Conservation (phyloP, 2,113 vertebrate species). For the Galeopterus variegatus region DNA sequence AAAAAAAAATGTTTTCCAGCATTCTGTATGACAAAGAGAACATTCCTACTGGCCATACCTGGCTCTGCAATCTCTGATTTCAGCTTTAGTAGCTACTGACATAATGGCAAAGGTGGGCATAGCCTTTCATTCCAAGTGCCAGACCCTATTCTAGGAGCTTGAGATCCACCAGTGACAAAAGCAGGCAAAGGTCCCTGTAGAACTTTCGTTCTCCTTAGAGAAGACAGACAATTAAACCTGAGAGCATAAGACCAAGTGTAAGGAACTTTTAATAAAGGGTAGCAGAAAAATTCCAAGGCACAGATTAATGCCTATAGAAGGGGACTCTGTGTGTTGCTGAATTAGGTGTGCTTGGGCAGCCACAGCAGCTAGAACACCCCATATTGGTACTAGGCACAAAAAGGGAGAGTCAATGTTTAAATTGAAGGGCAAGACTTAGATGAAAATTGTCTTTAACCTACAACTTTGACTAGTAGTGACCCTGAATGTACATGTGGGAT, state of each 20-base stretch:
- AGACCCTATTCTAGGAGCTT: not conserved
- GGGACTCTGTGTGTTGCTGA: not conserved
- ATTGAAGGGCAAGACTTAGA: not conserved
- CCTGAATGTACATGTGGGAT: not conserved
- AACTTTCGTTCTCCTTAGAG: not conserved
- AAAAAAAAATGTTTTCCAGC: not conserved
- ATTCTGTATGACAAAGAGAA: not conserved
- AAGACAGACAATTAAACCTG: not conserved
- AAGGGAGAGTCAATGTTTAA: not conserved
- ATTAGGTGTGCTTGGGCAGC: not conserved
- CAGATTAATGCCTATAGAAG: not conserved
- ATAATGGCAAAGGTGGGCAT: not conserved
- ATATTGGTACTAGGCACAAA: not conserved
- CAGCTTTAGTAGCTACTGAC: not conserved
- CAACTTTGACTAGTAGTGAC: not conserved
- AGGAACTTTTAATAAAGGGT: not conserved
- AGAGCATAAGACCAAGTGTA: not conserved
- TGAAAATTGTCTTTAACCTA: not conserved
- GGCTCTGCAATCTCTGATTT: not conserved
- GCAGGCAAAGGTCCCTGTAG: not conserved
- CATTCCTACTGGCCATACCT: not conserved
- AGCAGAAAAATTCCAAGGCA: not conserved
- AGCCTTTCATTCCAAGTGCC: not conserved
- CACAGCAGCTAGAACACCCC: not conserved
- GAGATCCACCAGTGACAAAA: not conserved